Conservation (phyloP, 2,113 vertebrate genomes). For the Copsychus sechellarum region DNA sequence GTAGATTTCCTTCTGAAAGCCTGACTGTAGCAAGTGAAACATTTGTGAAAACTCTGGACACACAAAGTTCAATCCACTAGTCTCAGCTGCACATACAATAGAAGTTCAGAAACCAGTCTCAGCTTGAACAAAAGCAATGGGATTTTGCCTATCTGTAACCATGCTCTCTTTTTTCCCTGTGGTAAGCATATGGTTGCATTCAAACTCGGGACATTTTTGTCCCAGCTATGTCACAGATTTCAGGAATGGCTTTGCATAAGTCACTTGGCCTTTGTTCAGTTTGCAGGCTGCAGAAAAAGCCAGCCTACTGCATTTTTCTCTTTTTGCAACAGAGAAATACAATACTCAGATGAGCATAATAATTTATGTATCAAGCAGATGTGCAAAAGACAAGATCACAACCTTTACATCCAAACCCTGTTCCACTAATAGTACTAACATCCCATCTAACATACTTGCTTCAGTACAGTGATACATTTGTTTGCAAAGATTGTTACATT, state of each 20-base stretch:
- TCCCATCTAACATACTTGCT: background rate
- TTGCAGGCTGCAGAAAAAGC: background rate
- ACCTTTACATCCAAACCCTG: constrained; percentile 7
- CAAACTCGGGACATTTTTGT: constrained; percentile 3
- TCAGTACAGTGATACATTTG: constrained; percentile 44
- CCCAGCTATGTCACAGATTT: constrained; percentile 35
- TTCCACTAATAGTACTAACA: background rate
- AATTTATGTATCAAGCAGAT: constrained; percentile 62
- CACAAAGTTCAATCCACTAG: background rate
- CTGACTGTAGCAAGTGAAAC: background rate
- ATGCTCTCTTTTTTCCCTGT: background rate
- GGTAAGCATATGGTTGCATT: constrained; percentile 15
- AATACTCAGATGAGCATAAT: constrained; percentile 25
- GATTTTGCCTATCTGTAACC: background rate
- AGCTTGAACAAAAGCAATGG: background rate
- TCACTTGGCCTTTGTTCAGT: constrained; percentile 40
- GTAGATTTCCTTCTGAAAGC: background rate
- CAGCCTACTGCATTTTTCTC: background rate
- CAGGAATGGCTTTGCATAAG: constrained; percentile 26
- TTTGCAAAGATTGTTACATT: constrained; percentile 65
- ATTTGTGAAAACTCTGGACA: background rate
- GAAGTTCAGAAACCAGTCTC: background rate
- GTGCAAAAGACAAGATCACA: constrained; percentile 47
- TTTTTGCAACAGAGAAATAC: constrained; percentile 38
- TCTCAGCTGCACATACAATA: background rate